Evolutionary conservation across 2,113 vertebrate genomes (phyloP), one percentile per base, ranked within the genome.

Genomic region (Salvelinus sp.): DNA sequence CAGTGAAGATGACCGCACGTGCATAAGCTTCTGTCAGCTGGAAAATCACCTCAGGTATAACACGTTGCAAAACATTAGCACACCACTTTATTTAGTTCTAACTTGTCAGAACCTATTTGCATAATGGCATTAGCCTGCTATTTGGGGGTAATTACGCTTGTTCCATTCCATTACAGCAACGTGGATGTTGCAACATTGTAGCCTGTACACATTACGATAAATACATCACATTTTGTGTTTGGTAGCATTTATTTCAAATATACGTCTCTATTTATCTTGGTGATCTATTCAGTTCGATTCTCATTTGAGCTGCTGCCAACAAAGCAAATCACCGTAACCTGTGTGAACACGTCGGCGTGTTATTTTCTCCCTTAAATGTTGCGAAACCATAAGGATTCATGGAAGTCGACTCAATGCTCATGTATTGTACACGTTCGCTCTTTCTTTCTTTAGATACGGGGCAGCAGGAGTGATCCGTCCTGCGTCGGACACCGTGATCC

Each of bases 1-100:
- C 28, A 87, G 74, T 27, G 89, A 79, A 71, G 90, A 91, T 73
- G 97, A 99, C 93, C 84, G 86, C 86, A 92, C 91, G 22, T 99
- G 98, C 82, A 68, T 82, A 75, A 84, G 76, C 72, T 99, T 98
- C 91, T 99, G 98, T 89, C 89, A 92, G 74, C 63, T 72, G 71
- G 90, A 79, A 68, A 76, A 70, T 18, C 28, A 3, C 5, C 20
- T 6, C 60, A 86, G 89, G 91, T 92, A 81, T 10, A 44, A 44
- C 38, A 10, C 9, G 38, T 44, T 44, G 38, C 5, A 30, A 27
- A 2, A 54, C 68, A 38, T 38, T 38, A 12, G 10, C 9, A 9
- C 62, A 0, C 13, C 25, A 10, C 68, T 76, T 4, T 50, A 54
- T 20, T 30, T 20, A 47, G 0, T 62, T 69, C 3, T 25, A 65